phyloP scores from a whole-genome alignment of 2,797 vertebrate species.

The Phrynocephalus guinanensis region DNA sequence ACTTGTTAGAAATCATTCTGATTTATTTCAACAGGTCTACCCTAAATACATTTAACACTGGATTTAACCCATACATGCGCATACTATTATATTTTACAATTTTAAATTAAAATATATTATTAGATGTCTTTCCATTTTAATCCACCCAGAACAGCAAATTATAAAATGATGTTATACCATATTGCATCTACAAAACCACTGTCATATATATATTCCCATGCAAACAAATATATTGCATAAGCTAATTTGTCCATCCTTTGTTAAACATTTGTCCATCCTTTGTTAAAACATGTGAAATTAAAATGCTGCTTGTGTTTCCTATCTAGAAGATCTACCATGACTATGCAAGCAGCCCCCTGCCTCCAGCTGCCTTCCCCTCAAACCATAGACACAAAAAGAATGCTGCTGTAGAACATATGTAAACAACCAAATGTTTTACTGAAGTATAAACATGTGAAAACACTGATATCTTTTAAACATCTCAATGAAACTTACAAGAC shows the following conservation, averaged over 20 bases:
- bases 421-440: neutral
- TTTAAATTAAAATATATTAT: neutral
- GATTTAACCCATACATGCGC: neutral
- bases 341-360: neutral
- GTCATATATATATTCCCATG: neutral
- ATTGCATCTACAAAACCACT: neutral
- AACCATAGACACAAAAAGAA: neutral
- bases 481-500: too few species aligned
- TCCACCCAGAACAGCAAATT: neutral
- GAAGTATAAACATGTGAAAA: neutral
- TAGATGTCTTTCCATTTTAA: neutral
- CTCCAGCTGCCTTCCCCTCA: neutral
- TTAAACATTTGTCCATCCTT: neutral
- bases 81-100: neutral
- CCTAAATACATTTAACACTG: neutral
- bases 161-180: neutral
- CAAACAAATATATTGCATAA: neutral
- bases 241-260: neutral
- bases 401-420: neutral
- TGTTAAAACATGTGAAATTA: neutral
- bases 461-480: neutral
- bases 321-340: neutral
- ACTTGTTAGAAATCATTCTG: neutral
- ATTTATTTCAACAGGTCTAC: neutral
- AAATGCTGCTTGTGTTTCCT: neutral